Percentiles rank a stretch among this genome's conserved stretches.
These are phyloP conservation scores for Misgurnus anguillicaudatus DNA, from an alignment of 2,113 vertebrate species.

Conservation along the genomic window DNA sequence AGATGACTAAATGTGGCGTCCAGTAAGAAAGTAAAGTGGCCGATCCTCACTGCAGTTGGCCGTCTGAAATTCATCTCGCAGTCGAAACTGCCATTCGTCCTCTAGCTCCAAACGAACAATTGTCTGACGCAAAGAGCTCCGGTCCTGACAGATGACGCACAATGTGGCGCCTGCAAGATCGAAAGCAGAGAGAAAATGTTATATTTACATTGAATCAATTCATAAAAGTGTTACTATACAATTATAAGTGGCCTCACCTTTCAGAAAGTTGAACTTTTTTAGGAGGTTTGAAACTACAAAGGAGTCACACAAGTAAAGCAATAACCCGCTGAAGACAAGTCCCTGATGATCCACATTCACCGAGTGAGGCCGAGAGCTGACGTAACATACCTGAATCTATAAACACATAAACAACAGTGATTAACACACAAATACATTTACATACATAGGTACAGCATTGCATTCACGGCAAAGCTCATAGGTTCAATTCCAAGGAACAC, in stretches of 20 bases:
- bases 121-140: conserved; percentile 93
- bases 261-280: conserved; percentile 92
- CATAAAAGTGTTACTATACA: too few relatives aligned
- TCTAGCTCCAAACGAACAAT: conserved; percentile 94
- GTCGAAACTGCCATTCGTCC: conserved; percentile 97
- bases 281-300: conserved; percentile 92
- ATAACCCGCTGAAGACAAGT: conserved; percentile 91
- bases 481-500: too few relatives aligned
- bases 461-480: too few relatives aligned
- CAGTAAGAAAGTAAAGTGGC: conserved; percentile 95
- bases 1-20: conserved; percentile 85
- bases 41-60: conserved; percentile 95
- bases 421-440: neutral
- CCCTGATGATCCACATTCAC: conserved; percentile 89
- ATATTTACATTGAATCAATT: too few relatives aligned
- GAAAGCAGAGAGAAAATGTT: neutral
- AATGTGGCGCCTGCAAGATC: conserved; percentile 88
- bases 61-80: conserved; percentile 97
- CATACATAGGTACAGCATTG: neutral
- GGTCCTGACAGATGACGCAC: conserved; percentile 96
- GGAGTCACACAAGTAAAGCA: conserved; percentile 97
- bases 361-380: conserved; percentile 95
- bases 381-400: conserved; percentile 84
- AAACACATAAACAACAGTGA: conserved; percentile 13
- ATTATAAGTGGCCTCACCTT: conserved; percentile 77